Evolutionary conservation across 1,140 invertebrate genomes (phyloP), one percentile per base, ranked within the genome.

Genomic region (Drosophila navojoa): DNA sequence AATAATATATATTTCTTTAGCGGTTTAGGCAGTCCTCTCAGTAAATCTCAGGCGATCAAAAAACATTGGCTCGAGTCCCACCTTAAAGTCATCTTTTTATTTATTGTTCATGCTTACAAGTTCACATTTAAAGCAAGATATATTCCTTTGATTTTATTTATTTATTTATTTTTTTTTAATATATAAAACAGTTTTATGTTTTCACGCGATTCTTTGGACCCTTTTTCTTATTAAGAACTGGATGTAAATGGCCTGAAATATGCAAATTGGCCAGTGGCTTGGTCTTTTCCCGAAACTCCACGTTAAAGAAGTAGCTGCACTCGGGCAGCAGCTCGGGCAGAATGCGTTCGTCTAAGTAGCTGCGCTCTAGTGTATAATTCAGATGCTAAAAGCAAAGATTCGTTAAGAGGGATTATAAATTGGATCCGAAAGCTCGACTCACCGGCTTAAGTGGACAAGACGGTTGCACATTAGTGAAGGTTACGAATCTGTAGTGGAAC

Each of bases 291-390:
- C 58, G 49, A 40, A 81, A 81, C 1, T 53, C 9, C n/a, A 72
- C 13, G 10, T 59, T 76, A 5, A 86, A 42, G 11, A 62, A 67
- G 44, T 57, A 86, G 15, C 49, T 72, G 29, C 82, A 81, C 3
- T 86, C 75, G 10, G 81, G 81, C 25, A 86, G 57, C 11, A 86
- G 68, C 29, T 81, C 75, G 9, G 81, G 82, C 27, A 86, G 58
- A 22, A 76, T 60, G 45, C 67, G 32, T 27, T 86, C 81, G 47
- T 86, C 71, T 10, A 86, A 13, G 44, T 67, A 86, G 52, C 67
- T 75, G 0, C 81, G 69, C 3, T 49, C 42, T 9, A 86, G 44
- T 1, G 67, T 53, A 64, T 86, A 86, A 49, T 86, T 86, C 4
- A 81, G 71, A 16, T 85, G 55, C 81, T 85, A 32, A 50, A 50